These are phyloP conservation scores for Ctenopoma kingsleyae DNA, from an alignment of 2,797 vertebrate species.

Conservation along the genomic window DNA sequence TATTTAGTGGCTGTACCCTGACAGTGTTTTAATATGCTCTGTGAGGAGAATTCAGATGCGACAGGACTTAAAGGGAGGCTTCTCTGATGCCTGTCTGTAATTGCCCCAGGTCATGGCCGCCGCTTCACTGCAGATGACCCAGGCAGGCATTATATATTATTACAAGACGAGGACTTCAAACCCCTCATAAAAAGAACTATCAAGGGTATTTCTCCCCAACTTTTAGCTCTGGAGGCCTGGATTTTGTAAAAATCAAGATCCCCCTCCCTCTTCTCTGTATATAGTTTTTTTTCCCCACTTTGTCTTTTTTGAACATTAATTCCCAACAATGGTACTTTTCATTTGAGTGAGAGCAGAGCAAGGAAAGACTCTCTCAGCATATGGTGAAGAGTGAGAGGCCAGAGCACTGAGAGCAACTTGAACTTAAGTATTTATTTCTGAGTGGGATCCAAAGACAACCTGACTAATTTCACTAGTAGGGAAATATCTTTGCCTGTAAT, in stretches of 20 bases:
- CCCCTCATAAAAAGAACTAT: conserved; percentile 79
- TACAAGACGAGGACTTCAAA: conserved; percentile 80
- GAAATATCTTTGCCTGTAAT: conserved; percentile 28
- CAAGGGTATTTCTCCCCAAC: conserved; percentile 78
- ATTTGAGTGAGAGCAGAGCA: conserved; percentile 77
- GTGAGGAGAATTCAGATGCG: conserved; percentile 73
- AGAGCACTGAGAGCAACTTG: conserved; percentile 22
- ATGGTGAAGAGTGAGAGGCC: conserved; percentile 44
- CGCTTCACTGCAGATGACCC: conserved; percentile 78
- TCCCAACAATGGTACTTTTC: conserved; percentile 75
- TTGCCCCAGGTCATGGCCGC: conserved; percentile 81
- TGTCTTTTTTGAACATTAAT: conserved; percentile 71
- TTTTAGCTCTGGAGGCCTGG: conserved; percentile 79
- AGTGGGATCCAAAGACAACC: conserved; percentile 57
- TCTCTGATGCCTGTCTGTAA: conserved; percentile 83
- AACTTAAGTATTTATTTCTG: conserved; percentile 55
- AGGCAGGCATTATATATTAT: conserved; percentile 83
- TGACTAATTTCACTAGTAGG: conserved; percentile 45
- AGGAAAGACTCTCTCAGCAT: conserved; percentile 51
- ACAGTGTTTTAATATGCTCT: conserved; percentile 72
- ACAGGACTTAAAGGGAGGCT: conserved; percentile 67
- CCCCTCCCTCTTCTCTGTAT: conserved; percentile 30
- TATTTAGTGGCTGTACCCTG: conserved; percentile 48
- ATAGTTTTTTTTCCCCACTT: conserved; percentile 32
- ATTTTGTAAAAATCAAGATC: conserved; percentile 82